phyloP scores from a whole-genome alignment of 2,888 invertebrate species.

The Corbicula japonica region DNA sequence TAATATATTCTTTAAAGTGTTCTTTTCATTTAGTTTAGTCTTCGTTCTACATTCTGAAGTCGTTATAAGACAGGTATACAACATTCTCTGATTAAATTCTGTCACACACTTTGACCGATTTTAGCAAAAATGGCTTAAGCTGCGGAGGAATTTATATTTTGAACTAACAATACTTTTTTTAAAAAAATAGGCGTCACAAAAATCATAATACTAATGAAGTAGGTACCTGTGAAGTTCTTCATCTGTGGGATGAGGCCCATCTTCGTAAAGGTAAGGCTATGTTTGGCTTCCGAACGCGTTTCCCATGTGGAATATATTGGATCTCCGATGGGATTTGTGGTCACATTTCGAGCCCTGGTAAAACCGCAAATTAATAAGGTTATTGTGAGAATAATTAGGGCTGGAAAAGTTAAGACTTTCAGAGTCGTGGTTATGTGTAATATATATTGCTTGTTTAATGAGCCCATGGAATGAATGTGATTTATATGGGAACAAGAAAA shows the following conservation, averaged over 20 bases:
- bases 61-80: not conserved
- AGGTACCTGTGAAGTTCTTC: slow-evolving; percentile 41
- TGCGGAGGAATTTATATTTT: too few species aligned
- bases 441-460: not conserved
- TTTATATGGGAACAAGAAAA: not conserved
- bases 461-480: not conserved
- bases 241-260: slow-evolving; percentile 6
- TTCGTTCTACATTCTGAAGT: not conserved
- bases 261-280: slow-evolving; percentile 33
- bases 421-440: not conserved
- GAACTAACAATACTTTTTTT: too few species aligned
- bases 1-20: too few species aligned
- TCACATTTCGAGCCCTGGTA: slow-evolving; percentile 38
- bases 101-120: not conserved
- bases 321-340: slow-evolving; percentile 49
- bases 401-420: not conserved
- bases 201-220: not conserved
- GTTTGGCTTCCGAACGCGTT: slow-evolving; percentile 30
- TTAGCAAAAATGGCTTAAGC: not conserved
- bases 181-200: too few species aligned
- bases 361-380: not conserved
- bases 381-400: too few species aligned
- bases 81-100: not conserved
- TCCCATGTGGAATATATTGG: slow-evolving; percentile 32
- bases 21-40: not conserved